Conservation (phyloP, 2,797 vertebrate species). For the Smutsia temminckii region DNA sequence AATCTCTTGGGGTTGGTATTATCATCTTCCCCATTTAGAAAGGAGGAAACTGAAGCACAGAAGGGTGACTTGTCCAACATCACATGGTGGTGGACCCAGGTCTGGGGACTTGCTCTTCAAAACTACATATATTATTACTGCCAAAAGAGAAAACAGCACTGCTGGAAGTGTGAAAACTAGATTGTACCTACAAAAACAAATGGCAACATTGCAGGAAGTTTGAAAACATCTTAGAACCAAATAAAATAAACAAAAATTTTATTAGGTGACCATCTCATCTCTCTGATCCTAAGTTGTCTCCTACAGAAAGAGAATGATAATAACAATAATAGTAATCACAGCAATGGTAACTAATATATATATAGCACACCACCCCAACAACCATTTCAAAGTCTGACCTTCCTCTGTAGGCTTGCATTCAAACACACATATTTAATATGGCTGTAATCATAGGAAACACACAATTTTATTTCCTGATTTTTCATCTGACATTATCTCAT, state of each 20-base stretch:
- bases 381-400: background rate
- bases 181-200: conserved; percentile 6
- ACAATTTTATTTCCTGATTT: background rate
- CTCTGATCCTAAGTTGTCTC: background rate
- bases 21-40: background rate
- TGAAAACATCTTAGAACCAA: background rate
- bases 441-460: background rate
- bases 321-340: background rate
- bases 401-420: background rate
- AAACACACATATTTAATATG: background rate
- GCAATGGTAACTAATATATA: background rate
- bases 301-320: background rate
- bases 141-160: background rate
- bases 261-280: background rate
- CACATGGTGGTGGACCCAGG: background rate
- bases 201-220: background rate
- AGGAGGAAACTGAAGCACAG: background rate
- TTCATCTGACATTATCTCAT: background rate
- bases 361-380: background rate
- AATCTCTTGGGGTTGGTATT: background rate
- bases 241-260: background rate
- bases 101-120: background rate
- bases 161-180: background rate
- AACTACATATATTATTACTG: background rate
- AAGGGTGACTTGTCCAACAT: background rate